Base-by-base conservation (phyloP, 2,797 vertebrate genomes). In the Alfaro cultratus region DNA sequence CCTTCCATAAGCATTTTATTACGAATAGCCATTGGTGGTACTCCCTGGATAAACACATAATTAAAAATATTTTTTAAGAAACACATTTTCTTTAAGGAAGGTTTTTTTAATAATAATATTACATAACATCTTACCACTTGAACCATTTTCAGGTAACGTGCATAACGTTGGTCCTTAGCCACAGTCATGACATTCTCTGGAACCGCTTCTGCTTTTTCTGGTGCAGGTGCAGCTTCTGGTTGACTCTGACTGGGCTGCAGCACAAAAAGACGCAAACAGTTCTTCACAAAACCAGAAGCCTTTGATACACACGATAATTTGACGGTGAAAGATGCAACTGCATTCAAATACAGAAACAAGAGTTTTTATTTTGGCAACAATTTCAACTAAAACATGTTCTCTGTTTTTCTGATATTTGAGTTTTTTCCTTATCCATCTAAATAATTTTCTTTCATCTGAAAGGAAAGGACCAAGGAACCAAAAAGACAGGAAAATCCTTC, bases 91-190 rank as follows among this genome's bases (percentile, higher is more conserved):
- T 1, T 2, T 15, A 26, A 39, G 31, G n/a, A 21, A 26, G 26
- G 36, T 4, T 36, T 1, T 1, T 34, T 12, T 36, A 31, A 45
- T 29, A 6, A 10, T 18, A 1, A 16, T 0, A 31, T 72, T 1
- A 13, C 51, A 16, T 21, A 31, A 34, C 5, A 1, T 93, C 97
- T 95, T 94, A 99, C 99, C 97, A 99, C 98, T 95, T 99, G 98
- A 49, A 99, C 97, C 99, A 99, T 99, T 94, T 98, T 99, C 76
- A 99, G 94, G 78, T 99, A 99, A 94, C 97, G 96, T 79, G 98
- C 97, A 7, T 99, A 99, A 86, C 96, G 96, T 34, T 97, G 97
- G 88, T 99, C 98, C 92, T 98, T 99, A 78, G 97, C 96, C 87
- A 99, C 98, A 6, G 98, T 99, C 93, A 95, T 92, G 68, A 96